Conservation (phyloP, 2,888 invertebrate genomes). For the Ichneumoninae sp. region DNA sequence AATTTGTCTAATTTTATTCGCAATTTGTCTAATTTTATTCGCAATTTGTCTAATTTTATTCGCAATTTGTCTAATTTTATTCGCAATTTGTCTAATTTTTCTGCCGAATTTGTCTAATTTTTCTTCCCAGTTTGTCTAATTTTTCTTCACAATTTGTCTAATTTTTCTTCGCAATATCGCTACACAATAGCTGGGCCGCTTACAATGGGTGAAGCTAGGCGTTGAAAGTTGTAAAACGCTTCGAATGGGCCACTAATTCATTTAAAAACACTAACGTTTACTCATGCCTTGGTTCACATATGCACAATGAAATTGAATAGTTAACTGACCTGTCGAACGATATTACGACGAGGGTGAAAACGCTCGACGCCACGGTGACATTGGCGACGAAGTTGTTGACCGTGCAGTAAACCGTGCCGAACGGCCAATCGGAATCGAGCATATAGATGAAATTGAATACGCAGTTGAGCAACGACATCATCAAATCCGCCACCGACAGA, state of each 20-base stretch:
- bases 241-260: neutral
- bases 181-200: neutral
- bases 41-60: too few species aligned
- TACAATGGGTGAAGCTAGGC: neutral
- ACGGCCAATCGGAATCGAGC: constrained; percentile 95
- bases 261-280: neutral
- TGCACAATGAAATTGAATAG: neutral
- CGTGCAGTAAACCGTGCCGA: constrained; percentile 94
- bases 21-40: neutral
- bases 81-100: neutral
- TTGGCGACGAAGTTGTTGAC: constrained; percentile 96
- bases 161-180: neutral
- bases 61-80: neutral
- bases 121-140: neutral
- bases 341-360: constrained; percentile 97
- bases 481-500: constrained; percentile 93
- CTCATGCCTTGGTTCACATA: neutral
- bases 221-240: neutral
- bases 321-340: constrained; percentile 94
- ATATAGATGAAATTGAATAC: constrained; percentile 96
- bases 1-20: neutral
- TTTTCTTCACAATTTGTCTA: neutral
- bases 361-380: constrained; percentile 96
- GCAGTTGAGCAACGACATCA: constrained; percentile 95
- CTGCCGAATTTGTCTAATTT: neutral